Conservation (phyloP, 2,113 vertebrate genomes). For the Candoia aspera region DNA sequence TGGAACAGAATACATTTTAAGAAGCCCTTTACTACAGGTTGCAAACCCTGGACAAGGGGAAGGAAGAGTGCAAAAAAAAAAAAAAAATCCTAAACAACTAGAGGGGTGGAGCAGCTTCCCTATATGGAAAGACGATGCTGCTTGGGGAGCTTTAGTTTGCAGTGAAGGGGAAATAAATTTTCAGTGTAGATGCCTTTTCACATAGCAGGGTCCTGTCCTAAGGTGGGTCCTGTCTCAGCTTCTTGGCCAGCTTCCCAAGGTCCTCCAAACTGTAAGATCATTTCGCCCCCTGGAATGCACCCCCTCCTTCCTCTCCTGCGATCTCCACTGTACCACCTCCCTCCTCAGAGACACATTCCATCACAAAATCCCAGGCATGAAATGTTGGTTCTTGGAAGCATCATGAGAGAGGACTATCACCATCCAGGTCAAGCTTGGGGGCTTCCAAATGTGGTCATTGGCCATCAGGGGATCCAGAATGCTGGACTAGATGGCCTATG, state of each 20-base stretch:
- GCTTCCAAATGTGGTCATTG: background rate
- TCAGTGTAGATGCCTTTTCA: background rate
- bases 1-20: background rate
- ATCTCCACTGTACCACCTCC: no score
- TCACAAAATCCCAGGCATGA: background rate
- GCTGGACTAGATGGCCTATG: background rate
- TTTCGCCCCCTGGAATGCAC: no score
- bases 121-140: background rate
- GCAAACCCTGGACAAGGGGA: background rate
- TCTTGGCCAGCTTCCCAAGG: no score
- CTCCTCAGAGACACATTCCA: no score
- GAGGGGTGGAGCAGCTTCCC: background rate
- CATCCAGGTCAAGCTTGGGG: background rate
- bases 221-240: no score
- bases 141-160: background rate
- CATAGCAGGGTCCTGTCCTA: no score
- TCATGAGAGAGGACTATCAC: background rate
- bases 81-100: background rate
- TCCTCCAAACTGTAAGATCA: no score
- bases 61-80: background rate
- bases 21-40: background rate
- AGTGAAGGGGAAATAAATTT: background rate
- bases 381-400: background rate
- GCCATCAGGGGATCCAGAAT: background rate
- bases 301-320: no score